Evolutionary conservation across 2,888 invertebrate genomes (phyloP).

Genomic region (Ptilodon capucinus): DNA sequence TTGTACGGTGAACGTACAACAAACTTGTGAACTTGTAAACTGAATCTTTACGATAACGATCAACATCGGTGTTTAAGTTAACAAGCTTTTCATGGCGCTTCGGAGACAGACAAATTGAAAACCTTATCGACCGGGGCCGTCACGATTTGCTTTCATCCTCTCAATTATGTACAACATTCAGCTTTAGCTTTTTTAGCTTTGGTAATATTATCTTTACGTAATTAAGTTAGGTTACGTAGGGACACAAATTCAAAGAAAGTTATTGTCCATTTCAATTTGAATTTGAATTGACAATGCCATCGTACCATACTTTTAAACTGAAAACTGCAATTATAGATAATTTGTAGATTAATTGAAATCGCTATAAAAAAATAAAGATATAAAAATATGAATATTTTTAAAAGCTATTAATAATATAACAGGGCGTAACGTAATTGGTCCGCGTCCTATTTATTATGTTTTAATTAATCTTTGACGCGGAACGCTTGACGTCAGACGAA

Average conservation of each 20-base stretch:
- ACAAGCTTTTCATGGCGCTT: not conserved
- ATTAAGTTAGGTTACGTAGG: too few relatives aligned
- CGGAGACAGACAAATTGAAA: not conserved
- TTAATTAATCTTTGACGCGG: not conserved
- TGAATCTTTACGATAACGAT: not conserved
- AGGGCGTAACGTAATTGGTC: not conserved
- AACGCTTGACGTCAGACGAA: not conserved
- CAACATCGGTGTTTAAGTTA: not conserved
- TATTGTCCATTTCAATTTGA: too few relatives aligned
- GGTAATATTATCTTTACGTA: not conserved
- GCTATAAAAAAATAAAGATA: too few relatives aligned
- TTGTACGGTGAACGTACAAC: not conserved
- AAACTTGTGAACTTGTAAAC: not conserved
- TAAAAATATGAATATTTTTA: not conserved
- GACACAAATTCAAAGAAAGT: too few relatives aligned
- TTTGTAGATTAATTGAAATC: too few relatives aligned
- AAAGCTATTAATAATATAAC: not conserved
- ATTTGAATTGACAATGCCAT: too few relatives aligned
- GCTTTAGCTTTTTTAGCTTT: too few relatives aligned
- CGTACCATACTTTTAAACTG: too few relatives aligned
- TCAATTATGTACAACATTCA: not conserved
- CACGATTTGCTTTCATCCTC: not conserved
- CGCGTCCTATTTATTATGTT: not conserved
- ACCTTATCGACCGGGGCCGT: not conserved
- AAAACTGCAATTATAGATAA: too few relatives aligned